Percentiles rank a stretch among this genome's conserved stretches.
phyloP scores from a whole-genome alignment of 2,113 vertebrate species.

The Laterallus jamaicensis region DNA sequence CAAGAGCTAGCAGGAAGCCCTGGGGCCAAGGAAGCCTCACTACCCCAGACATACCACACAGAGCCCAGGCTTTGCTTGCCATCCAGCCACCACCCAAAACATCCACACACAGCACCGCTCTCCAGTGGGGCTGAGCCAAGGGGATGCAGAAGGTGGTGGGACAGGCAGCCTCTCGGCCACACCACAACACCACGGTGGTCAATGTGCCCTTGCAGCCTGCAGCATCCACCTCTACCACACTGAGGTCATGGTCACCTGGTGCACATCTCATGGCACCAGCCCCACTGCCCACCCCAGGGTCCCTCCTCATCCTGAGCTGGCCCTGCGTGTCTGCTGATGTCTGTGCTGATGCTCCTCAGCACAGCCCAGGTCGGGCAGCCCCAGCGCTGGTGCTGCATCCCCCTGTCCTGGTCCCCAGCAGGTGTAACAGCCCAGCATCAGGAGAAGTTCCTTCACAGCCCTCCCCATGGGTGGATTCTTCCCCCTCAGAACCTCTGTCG shows the following conservation, averaged over 20 bases:
- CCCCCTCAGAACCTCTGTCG: not conserved
- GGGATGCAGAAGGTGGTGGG: not conserved
- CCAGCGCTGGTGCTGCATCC: not conserved
- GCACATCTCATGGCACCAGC: rapidly evolving
- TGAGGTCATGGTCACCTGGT: not conserved
- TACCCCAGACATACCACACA: not conserved
- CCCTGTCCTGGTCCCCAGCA: not conserved
- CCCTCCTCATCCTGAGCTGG: not conserved
- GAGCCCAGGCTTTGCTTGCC: not conserved
- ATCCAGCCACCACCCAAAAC: not conserved
- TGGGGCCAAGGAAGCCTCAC: not conserved
- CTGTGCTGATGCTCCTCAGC: not conserved
- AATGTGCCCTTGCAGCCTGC: not conserved
- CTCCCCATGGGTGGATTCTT: not conserved
- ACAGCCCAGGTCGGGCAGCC: not conserved
- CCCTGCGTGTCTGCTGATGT: too few relatives aligned
- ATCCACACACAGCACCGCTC: not conserved
- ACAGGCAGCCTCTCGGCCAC: not conserved
- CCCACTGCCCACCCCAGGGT: too few relatives aligned
- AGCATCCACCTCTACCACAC: not conserved
- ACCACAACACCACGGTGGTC: not conserved
- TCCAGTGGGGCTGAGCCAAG: not conserved
- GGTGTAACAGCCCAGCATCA: not conserved
- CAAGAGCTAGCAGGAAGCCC: not conserved
- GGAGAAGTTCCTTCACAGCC: not conserved